Conservation (phyloP, 1,140 invertebrate species). For the Hormaphis cornu region DNA sequence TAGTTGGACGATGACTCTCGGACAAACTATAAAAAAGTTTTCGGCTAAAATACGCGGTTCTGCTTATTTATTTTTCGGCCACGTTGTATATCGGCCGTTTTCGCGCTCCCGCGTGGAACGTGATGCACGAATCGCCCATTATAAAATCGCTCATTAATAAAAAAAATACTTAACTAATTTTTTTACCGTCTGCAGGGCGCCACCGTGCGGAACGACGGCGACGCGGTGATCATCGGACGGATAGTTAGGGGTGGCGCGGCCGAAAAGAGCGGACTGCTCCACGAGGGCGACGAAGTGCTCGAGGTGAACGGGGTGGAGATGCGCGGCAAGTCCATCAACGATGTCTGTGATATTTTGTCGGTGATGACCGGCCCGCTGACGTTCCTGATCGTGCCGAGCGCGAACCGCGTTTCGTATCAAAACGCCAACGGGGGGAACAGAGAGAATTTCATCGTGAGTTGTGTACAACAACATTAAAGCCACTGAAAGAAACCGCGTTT, state of each 20-base stretch:
- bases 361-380: conserved; percentile 87
- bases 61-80: no score
- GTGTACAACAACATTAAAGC: not conserved
- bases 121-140: no score
- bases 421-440: not conserved
- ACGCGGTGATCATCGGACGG: conserved; percentile 86
- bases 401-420: conserved; percentile 35
- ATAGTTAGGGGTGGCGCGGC: conserved; percentile 92
- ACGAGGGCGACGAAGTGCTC: conserved; percentile 93
- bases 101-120: no score
- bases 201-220: conserved; percentile 87
- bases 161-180: no score
- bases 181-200: conserved; percentile 60
- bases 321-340: conserved; percentile 92
- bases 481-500: not conserved
- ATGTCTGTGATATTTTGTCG: conserved; percentile 91
- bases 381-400: conserved; percentile 75
- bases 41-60: no score
- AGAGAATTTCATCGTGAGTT: conserved; percentile 27
- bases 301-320: conserved; percentile 94
- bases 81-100: no score
- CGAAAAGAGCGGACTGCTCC: conserved; percentile 85
- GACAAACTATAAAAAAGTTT: no score
- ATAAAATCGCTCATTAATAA: no score
- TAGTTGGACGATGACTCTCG: no score